These are phyloP conservation scores for Poecilus cupreus DNA, from an alignment of 2,888 invertebrate genomes.

Conservation along the genomic window DNA sequence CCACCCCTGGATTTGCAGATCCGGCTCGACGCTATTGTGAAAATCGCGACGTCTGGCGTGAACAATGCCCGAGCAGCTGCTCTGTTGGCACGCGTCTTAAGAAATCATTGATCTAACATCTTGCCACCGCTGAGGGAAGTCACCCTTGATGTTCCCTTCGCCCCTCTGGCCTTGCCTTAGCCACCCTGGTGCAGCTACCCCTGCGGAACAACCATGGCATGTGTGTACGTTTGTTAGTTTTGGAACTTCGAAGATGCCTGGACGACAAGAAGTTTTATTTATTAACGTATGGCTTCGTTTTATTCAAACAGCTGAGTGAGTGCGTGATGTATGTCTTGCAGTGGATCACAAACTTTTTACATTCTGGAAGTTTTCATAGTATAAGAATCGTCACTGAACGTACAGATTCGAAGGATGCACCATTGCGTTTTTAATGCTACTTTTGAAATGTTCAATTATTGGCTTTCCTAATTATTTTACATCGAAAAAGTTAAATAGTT, in stretches of 20 bases:
- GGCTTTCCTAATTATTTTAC: too few relatives aligned
- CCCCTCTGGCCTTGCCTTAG: not conserved
- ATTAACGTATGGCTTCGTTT: not conserved
- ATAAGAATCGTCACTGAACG: not conserved
- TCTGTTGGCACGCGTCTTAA: constrained; percentile 55
- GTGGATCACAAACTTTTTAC: not conserved
- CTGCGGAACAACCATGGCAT: constrained; percentile 8
- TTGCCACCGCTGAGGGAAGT: constrained; percentile 36
- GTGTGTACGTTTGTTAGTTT: not conserved
- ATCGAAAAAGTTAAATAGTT: too few relatives aligned
- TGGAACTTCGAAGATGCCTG: not conserved
- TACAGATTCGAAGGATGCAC: too few relatives aligned
- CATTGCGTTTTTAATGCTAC: too few relatives aligned
- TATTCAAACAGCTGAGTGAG: not conserved
- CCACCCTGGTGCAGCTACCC: not conserved
- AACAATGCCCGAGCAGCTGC: constrained; percentile 45
- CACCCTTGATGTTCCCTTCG: constrained; percentile 5
- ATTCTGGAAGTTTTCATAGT: not conserved
- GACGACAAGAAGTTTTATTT: not conserved
- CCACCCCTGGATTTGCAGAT: constrained; percentile 39
- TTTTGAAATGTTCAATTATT: too few relatives aligned
- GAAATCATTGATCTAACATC: constrained; percentile 51
- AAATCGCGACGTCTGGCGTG: constrained; percentile 54
- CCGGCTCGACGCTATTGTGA: constrained; percentile 38
- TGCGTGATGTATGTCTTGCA: not conserved